Evolutionary conservation across 2,888 invertebrate species (phyloP).

Genomic region (Nomada flava): DNA sequence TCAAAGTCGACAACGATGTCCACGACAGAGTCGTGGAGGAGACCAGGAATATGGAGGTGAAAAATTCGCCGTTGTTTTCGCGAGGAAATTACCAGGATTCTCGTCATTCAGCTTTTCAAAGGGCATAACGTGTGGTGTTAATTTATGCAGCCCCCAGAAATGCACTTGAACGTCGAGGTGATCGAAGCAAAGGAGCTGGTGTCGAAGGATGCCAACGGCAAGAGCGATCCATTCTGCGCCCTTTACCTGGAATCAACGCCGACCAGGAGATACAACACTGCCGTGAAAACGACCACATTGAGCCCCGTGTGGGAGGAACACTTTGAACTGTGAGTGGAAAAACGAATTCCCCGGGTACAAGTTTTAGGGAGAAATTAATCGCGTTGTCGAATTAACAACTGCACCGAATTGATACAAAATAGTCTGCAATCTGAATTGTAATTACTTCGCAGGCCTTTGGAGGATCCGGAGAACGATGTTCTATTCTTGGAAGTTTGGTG

Average conservation of each 20-base stretch:
- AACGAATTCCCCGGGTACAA: too few species aligned
- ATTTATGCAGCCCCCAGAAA: conserved; percentile 88
- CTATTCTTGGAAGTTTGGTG: conserved; percentile 93
- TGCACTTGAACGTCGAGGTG: conserved; percentile 93
- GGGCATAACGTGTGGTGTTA: too few species aligned
- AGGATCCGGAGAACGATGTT: conserved; percentile 90
- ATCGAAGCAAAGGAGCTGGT: conserved; percentile 94
- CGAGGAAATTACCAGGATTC: background rate
- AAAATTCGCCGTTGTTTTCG: conserved; percentile 15
- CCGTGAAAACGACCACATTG: conserved; percentile 95
- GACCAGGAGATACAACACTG: conserved; percentile 93
- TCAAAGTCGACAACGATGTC: conserved; percentile 91
- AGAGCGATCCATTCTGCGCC: conserved; percentile 99
- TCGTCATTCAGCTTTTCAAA: background rate
- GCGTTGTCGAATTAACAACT: too few species aligned
- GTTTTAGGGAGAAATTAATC: too few species aligned
- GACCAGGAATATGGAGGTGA: conserved; percentile 90
- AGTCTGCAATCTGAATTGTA: background rate
- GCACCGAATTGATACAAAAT: too few species aligned
- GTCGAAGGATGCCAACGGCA: conserved; percentile 95
- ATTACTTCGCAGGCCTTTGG: conserved; percentile 88
- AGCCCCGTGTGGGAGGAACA: conserved; percentile 98
- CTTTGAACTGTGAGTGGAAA: conserved; percentile 91
- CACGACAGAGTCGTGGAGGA: conserved; percentile 90
- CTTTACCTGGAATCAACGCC: conserved; percentile 92